A percentile compares a stretch with the other conserved stretches of the same genome.
These are phyloP conservation scores for Notodonta dromedarius DNA, from an alignment of 2,888 invertebrate genomes.

Conservation along the genomic window DNA sequence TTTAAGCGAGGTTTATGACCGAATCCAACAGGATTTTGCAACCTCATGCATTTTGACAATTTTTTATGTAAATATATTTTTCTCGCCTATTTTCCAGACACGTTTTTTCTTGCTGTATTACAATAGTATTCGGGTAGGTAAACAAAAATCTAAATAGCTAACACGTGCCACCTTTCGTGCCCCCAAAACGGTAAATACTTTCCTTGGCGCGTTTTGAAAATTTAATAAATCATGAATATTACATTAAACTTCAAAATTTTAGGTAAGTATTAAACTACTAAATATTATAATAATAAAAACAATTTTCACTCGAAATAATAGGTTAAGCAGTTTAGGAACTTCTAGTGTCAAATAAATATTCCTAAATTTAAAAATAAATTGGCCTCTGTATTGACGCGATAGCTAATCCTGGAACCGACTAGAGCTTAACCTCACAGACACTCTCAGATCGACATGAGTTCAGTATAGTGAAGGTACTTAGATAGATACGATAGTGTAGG, in stretches of 20 bases:
- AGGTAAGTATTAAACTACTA: too few relatives aligned
- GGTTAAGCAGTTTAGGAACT: too few relatives aligned
- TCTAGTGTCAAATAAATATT: too few relatives aligned
- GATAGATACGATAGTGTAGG: too few relatives aligned
- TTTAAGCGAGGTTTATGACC: not conserved
- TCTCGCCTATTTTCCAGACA: not conserved
- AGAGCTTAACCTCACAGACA: too few relatives aligned
- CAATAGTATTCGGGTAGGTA: conserved; percentile 16
- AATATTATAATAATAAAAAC: conserved; percentile 1
- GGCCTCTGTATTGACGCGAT: too few relatives aligned
- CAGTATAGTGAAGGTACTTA: conserved; percentile 2
- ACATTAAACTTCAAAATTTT: too few relatives aligned
- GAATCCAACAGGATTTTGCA: not conserved
- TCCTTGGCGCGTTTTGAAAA: conserved; percentile 19
- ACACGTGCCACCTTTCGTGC: conserved; percentile 39
- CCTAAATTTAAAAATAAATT: too few relatives aligned
- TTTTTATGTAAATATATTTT: not conserved
- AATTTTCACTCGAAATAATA: too few relatives aligned
- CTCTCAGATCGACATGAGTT: too few relatives aligned
- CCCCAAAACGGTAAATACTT: conserved; percentile 34
- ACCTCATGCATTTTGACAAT: too few relatives aligned
- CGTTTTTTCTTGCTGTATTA: conserved; percentile 17
- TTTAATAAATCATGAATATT: conserved; percentile 36
- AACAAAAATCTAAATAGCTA: conserved; percentile 20
- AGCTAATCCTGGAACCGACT: too few relatives aligned